Evolutionary conservation across 2,888 invertebrate species (phyloP).

Genomic region (Pollenia labialis): DNA sequence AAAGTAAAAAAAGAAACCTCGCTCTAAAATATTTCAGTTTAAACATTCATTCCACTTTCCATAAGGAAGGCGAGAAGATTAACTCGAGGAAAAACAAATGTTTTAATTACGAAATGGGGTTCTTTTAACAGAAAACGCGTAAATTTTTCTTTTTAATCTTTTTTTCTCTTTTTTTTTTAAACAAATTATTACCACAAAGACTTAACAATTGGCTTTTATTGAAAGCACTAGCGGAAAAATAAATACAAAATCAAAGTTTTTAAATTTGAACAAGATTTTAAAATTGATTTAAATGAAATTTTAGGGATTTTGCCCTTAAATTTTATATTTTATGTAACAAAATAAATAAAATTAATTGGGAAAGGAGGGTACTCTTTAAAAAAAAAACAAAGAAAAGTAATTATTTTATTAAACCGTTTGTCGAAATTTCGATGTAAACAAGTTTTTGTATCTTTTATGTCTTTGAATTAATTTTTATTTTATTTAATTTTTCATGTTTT

Average conservation of each 20-base stretch:
- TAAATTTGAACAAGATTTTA: slow-evolving; percentile 35
- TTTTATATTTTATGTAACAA: slow-evolving; percentile 30
- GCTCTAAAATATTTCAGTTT: slow-evolving; percentile 29
- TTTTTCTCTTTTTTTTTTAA: slow-evolving; percentile 20
- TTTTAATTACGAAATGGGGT: slow-evolving; percentile 27
- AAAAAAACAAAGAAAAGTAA: background rate
- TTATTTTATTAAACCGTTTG: slow-evolving; percentile 6
- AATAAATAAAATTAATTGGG: background rate
- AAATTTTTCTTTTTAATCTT: background rate
- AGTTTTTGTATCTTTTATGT: background rate
- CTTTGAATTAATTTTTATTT: background rate
- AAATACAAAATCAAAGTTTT: slow-evolving; percentile 24
- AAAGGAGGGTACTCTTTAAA: background rate
- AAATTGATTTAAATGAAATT: slow-evolving; percentile 15
- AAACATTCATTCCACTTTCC: background rate
- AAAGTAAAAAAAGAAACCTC: slow-evolving; percentile 23
- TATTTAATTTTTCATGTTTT: slow-evolving; percentile 10
- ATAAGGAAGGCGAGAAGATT: background rate
- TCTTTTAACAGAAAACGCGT: slow-evolving; percentile 10
- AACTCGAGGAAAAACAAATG: background rate
- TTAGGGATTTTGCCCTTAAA: background rate
- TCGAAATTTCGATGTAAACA: slow-evolving; percentile 3
- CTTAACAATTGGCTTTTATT: slow-evolving; percentile 61
- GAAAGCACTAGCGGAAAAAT: slow-evolving; percentile 29
- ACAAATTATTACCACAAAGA: slow-evolving; percentile 51